Evolutionary conservation across 2,888 invertebrate genomes (phyloP), one percentile per base, ranked within the genome.

Genomic region (Aethes cnicana): DNA sequence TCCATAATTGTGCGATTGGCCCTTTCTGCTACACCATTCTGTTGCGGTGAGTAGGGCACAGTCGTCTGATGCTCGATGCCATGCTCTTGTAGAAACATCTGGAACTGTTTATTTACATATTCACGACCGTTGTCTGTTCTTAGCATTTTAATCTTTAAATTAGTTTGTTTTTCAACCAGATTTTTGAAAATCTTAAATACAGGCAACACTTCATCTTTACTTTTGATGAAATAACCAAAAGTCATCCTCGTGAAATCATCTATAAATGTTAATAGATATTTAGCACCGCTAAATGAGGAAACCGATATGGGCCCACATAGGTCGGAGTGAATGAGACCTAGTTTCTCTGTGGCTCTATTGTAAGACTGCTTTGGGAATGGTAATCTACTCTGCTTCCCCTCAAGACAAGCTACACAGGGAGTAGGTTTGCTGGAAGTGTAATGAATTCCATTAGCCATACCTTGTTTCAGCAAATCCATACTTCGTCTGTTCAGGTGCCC

Each of bases 11-110:
- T 59, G 0, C 59, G 25, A 26, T 56, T 57, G 4, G 54, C 48
- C 3, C 68, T 23, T 46, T 77, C 74, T n/a, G 70, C 61, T 4
- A 64, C 48, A 1, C 68, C 74, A 58, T 73, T 76, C 32, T 68
- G 66, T 41, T 71, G 59, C 0, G 67, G 69, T 3, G 57, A 61
- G 28, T 70, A 60, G 0, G 69, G 59, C 2, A 64, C 56, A 1
- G 69, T 63, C 1, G 36, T 48, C 47, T 67, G 56, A 36, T 69
- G 64, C 0, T 25, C n/a, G 12, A 72, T 72, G 8, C 64, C 68
- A 18, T 57, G 16, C 3, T 41, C 23, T 23, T 33, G 39, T n/a
- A 55, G 28, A 30, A 20, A 55, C 9, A 47, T 35, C 11, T 46
- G 44, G 21, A 71, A 56, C 12, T 53, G 35, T 8, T 26, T 18